Evolutionary conservation across 2,888 invertebrate genomes (phyloP).

Genomic region (Drosophila anceps): DNA sequence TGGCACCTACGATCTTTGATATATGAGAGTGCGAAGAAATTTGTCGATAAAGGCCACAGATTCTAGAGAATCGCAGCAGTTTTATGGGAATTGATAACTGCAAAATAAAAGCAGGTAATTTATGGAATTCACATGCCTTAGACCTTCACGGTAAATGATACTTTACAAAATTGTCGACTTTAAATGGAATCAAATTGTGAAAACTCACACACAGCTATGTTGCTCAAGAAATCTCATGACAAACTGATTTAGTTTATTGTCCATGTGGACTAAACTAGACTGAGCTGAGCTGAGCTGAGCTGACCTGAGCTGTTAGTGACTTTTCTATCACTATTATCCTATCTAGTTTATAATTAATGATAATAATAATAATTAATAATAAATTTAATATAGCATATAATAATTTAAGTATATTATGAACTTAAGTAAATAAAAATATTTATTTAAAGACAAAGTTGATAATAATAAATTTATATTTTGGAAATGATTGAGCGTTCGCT

Average conservation of each 20-base stretch:
- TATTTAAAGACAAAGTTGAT: too few relatives aligned
- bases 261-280: too few relatives aligned
- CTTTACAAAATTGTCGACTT: not conserved
- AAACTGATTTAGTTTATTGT: not conserved
- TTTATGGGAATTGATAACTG: conserved; percentile 10
- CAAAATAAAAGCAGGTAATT: not conserved
- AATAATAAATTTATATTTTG: too few relatives aligned
- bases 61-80: not conserved
- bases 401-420: too few relatives aligned
- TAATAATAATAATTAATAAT: too few relatives aligned
- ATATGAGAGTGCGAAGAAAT: conserved; percentile 7
- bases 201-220: not conserved
- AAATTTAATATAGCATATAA: too few relatives aligned
- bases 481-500: too few relatives aligned
- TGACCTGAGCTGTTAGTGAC: too few relatives aligned
- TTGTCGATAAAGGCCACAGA: conserved; percentile 2
- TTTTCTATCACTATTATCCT: too few relatives aligned
- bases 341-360: too few relatives aligned
- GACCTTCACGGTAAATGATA: conserved; percentile 6
- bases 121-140: not conserved
- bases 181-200: not conserved
- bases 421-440: too few relatives aligned
- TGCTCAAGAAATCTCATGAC: not conserved
- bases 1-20: conserved; percentile 3
- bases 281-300: too few relatives aligned